A percentile compares a stretch with the other conserved stretches of the same genome.
Evolutionary conservation across 2,888 invertebrate species (phyloP).

Genomic region (Drosophila fungiperda): DNA sequence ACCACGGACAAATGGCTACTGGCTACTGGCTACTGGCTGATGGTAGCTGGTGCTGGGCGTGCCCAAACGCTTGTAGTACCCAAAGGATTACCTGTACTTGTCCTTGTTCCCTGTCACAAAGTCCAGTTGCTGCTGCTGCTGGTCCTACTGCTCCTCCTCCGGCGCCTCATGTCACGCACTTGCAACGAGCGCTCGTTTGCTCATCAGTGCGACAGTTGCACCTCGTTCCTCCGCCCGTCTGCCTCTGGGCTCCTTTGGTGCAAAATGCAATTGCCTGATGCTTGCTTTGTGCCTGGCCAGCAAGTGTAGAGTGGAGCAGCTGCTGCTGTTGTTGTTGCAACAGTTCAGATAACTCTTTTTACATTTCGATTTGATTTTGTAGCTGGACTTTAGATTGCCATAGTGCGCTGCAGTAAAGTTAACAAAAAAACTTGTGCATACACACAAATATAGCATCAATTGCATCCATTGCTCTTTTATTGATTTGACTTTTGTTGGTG

Average conservation of each 20-base stretch:
- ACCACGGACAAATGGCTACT: neutral
- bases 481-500: conserved; percentile 59
- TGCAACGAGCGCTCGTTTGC: conserved; percentile 36
- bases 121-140: conserved; percentile 29
- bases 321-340: conserved; percentile 15
- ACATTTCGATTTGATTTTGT: conserved; percentile 65
- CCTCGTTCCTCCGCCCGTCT: conserved; percentile 6
- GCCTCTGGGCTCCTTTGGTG: conserved; percentile 7
- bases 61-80: conserved; percentile 62
- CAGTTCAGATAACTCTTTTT: conserved; percentile 49
- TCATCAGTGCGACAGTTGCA: conserved; percentile 61
- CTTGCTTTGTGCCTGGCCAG: conserved; percentile 35
- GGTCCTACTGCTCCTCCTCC: neutral
- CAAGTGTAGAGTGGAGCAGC: neutral
- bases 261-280: conserved; percentile 39
- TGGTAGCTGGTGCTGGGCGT: conserved; percentile 29
- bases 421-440: conserved; percentile 41
- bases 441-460: neutral
- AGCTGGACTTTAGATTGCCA: conserved; percentile 26
- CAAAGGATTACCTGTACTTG: conserved; percentile 77
- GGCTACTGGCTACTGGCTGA: conserved; percentile 1
- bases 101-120: conserved; percentile 69
- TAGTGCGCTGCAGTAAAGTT: conserved; percentile 48
- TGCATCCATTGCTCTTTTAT: conserved; percentile 56
- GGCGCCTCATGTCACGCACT: conserved; percentile 65